phyloP scores from a whole-genome alignment of 2,113 vertebrate species.

The Xenopus tropicalis region UCB_Xtro_10.0 CM004444.2:132768501-132769000 shows the following conservation, averaged over 20 bases:
- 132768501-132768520: constrained; percentile 48
- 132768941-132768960: too few species aligned
- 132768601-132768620: constrained; percentile 12
- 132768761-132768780: too few species aligned
- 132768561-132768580: background rate
- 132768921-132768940: too few species aligned
- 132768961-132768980: too few species aligned
- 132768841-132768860: background rate
- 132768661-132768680: too few species aligned
- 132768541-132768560: constrained; percentile 53
- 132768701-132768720: constrained; percentile 11
- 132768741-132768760: background rate
- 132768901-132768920: too few species aligned
- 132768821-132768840: background rate
- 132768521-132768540: constrained; percentile 56
- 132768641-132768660: too few species aligned
- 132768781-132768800: too few species aligned
- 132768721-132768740: constrained; percentile 13
- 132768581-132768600: background rate
- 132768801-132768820: background rate
- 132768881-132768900: too few species aligned
- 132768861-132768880: too few species aligned
- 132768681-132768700: too few species aligned
- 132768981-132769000: too few species aligned
- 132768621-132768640: background rate